Evolutionary conservation across 2,113 vertebrate genomes (phyloP), one percentile per base, ranked within the genome.

Genomic region (Lasiurus cinereus): DNA sequence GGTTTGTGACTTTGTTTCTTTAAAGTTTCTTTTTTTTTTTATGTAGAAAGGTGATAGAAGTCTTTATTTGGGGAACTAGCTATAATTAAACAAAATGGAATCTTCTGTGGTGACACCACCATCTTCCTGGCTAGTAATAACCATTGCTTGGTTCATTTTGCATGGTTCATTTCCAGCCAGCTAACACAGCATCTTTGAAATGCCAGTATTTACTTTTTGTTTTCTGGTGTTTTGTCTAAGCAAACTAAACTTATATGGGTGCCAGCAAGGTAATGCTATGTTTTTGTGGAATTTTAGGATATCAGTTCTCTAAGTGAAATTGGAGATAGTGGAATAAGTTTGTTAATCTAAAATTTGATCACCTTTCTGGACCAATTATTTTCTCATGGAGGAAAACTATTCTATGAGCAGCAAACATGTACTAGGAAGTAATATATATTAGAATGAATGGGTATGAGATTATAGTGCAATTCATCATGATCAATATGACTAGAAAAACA

Each of bases 151-250:
- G n/a, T 82, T 96, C 86, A 78, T 48, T 89, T 91, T 82, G 27
- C 80, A 66, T 54, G 24, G 24, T 78, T 94, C 83, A 46, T 93
- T 93, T 92, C 54, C 43, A 92, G 43, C 54, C 43, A 92, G 43
- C 85, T 69, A 88, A 64, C 77, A 83, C 10, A 56, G 73, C 69
- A 70, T 85, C 93, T 97, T 67, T 84, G 39, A 94, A 97, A 88
- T 74, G 69, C 80, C 52, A 93, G 46, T 70, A 67, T 82, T 96
- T 92, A n/a, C 48, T 78, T 92, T 88, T 72, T 94, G 52, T 83
- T 95, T 73, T 67, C 84, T 93, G 24, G 19, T 50, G 22, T 21
- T 83, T 8, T 59, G 2, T 76, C 69, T 78, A 64, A 88, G 72
- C 83, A 92, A 94, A 72, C 77, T 83, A 83, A 95, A 52, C 64